phyloP scores from a whole-genome alignment of 2,797 vertebrate species.

The Staurois parvus region DNA sequence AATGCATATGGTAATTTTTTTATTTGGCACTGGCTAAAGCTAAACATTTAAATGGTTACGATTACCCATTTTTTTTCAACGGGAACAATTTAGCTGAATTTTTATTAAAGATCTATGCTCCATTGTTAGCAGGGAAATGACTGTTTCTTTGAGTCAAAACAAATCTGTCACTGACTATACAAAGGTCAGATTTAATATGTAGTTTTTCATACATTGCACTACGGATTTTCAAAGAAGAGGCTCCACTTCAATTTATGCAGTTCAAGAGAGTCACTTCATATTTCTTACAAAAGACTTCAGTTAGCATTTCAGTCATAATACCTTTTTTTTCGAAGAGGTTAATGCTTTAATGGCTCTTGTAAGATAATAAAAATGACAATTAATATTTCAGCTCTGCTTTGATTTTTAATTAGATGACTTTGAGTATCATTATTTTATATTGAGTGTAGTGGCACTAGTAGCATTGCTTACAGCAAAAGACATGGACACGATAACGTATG shows the following conservation, averaged over 20 bases:
- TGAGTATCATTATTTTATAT: conserved; percentile 40
- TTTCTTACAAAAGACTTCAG: conserved; percentile 12
- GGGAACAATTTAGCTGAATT: no score
- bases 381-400: conserved; percentile 46
- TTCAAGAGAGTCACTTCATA: conserved; percentile 23
- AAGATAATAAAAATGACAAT: conserved; percentile 56
- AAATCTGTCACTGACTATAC: background rate
- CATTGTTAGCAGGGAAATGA: no score
- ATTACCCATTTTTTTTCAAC: no score
- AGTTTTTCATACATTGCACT: background rate
- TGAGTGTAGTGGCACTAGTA: conserved; percentile 9
- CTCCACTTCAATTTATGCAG: conserved; percentile 10
- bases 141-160: background rate
- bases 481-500: conserved; percentile 1
- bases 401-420: conserved; percentile 53
- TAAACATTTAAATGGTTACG: no score
- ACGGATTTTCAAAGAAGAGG: background rate
- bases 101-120: no score
- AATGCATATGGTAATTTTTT: no score
- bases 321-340: conserved; percentile 26
- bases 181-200: background rate
- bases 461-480: conserved; percentile 34
- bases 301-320: conserved; percentile 17
- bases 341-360: conserved; percentile 39
- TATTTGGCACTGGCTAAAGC: no score